phyloP scores from a whole-genome alignment of 2,888 invertebrate species.

The Heliconius aoede region DNA sequence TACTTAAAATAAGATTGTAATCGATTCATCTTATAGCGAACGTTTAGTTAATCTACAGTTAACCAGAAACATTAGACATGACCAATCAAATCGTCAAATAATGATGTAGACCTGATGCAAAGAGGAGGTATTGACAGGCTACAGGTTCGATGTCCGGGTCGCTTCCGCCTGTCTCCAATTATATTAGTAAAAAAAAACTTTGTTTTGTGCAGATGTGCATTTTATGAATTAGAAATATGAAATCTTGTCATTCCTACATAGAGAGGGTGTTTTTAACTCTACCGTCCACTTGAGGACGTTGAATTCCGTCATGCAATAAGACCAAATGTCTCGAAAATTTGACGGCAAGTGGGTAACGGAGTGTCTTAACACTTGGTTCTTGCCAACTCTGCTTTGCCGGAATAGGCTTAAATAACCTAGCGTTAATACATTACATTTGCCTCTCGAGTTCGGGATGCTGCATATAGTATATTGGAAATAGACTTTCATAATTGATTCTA shows the following conservation, averaged over 20 bases:
- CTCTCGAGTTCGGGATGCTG: neutral
- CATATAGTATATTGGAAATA: neutral
- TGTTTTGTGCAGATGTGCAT: slow-evolving; percentile 23
- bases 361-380: neutral
- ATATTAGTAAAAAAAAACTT: slow-evolving; percentile 36
- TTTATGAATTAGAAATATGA: slow-evolving; percentile 14
- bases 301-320: neutral
- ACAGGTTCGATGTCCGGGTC: slow-evolving; percentile 71
- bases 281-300: neutral
- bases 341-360: neutral
- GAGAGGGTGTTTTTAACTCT: too few species aligned
- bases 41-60: slow-evolving; percentile 35
- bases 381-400: neutral
- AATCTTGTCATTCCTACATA: neutral
- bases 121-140: slow-evolving; percentile 77
- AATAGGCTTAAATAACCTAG: neutral
- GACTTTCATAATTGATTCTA: neutral
- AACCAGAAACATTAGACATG: slow-evolving; percentile 46
- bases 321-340: too few species aligned
- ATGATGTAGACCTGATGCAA: slow-evolving; percentile 79
- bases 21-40: neutral
- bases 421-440: neutral
- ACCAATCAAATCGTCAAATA: slow-evolving; percentile 60
- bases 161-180: slow-evolving; percentile 68
- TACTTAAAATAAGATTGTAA: too few species aligned